These are phyloP conservation scores for Semnopithecus entellus DNA, from an alignment of 2,113 vertebrate genomes.

Conservation along the genomic window DNA sequence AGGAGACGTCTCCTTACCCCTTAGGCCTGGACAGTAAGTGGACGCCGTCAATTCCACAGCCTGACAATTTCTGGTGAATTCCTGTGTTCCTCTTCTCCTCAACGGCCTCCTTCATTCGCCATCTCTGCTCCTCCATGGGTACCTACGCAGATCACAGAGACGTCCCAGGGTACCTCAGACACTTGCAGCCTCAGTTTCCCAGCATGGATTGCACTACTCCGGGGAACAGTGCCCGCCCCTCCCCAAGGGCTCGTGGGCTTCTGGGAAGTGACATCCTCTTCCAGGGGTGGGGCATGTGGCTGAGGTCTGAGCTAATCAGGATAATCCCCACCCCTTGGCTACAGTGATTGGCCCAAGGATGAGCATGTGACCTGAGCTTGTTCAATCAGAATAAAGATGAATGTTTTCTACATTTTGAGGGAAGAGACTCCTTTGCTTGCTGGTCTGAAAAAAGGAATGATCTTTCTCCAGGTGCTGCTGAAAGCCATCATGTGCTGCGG, in stretches of 20 bases:
- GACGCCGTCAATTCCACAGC: not conserved
- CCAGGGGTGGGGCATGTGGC: not conserved
- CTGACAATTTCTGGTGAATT: not conserved
- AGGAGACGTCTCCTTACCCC: too few relatives aligned
- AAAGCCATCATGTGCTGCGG: not conserved
- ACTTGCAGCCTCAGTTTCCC: not conserved
- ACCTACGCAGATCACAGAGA: not conserved
- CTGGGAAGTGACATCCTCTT: not conserved
- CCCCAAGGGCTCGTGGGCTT: not conserved
- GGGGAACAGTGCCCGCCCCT: not conserved
- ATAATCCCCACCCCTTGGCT: not conserved
- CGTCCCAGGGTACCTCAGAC: too few relatives aligned
- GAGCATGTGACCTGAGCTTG: not conserved
- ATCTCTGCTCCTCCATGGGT: not conserved
- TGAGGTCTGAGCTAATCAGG: not conserved
- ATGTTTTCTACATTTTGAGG: not conserved
- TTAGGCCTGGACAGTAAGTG: too few relatives aligned
- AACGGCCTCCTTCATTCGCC: rapidly evolving
- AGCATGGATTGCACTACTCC: not conserved
- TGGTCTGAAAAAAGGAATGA: too few relatives aligned
- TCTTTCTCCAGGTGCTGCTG: not conserved
- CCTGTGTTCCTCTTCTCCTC: not conserved
- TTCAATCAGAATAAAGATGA: not conserved
- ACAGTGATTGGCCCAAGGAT: not conserved
- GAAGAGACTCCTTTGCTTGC: not conserved